phyloP scores from a whole-genome alignment of 2,113 vertebrate species.

The Ardeotis arabs region DNA sequence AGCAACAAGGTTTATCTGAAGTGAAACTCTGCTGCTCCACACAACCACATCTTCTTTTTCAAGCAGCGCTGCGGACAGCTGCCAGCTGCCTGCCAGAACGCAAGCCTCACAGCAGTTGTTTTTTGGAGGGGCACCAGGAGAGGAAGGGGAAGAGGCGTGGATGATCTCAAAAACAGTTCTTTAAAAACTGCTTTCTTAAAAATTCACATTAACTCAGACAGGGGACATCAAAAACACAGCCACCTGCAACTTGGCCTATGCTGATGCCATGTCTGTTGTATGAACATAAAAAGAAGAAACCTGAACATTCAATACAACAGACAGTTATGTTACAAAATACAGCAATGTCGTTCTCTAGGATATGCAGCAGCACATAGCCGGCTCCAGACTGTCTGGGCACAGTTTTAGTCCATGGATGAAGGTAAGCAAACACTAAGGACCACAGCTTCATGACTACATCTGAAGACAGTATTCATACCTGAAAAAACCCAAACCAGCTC shows the following conservation, averaged over 20 bases:
- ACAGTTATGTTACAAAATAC: neutral
- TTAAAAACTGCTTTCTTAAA: neutral
- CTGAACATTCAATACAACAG: neutral
- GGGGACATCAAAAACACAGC: neutral
- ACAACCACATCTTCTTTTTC: constrained; percentile 34
- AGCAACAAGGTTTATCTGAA: neutral
- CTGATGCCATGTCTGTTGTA: neutral
- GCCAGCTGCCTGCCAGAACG: neutral
- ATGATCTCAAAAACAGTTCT: neutral
- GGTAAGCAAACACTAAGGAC: neutral
- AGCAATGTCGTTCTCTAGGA: neutral
- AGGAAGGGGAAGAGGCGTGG: constrained; percentile 32
- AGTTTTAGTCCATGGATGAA: neutral
- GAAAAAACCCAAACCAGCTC: neutral
- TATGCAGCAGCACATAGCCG: neutral
- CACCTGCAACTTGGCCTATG: neutral
- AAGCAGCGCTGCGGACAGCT: neutral
- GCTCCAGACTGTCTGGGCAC: neutral
- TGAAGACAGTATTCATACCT: neutral
- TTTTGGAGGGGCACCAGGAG: constrained; percentile 8
- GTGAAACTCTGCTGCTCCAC: neutral
- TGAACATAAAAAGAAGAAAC: neutral
- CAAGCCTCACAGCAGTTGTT: neutral
- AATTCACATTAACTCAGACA: neutral
- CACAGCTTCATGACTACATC: neutral